Evolutionary conservation across 2,113 vertebrate genomes (phyloP), one percentile per base, ranked within the genome.

Genomic region (Epinephelus moara): DNA sequence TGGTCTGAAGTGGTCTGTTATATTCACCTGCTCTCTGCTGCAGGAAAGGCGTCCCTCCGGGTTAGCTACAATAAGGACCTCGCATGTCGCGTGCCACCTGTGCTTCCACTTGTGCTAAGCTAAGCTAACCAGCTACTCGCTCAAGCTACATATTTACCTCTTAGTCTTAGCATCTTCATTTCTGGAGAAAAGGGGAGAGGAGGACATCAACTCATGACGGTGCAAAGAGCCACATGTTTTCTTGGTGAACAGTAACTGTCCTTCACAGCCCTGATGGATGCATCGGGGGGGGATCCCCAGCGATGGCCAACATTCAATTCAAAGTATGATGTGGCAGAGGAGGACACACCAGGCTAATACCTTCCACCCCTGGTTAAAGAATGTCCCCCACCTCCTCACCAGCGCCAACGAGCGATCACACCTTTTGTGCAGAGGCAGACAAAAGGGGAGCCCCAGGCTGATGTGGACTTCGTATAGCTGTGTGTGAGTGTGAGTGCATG

Each of bases 301-400:
- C 6, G 17, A 72, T n/a, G 55, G 1, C 40, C 47, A 50, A 30
- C 70, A 23, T 49, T 69, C 42, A 61, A 10, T 56, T 68, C 21
- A 78, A 78, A 70, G 47, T 63, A 25, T 59, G 70, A 80, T 82
- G 53, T 64, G 49, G 19, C 57, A 70, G 64, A 71, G 21, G 71
- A 71, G 74, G 84, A 61, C 37, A 27, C 68, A 55, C 63, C 42
- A 37, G 15, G 23, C 68, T 73, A 57, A 87, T 79, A 52, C 63
- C 87, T 74, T 47, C 82, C 82, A 78, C 55, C 79, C 14, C 33
- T 78, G 47, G 53, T 69, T 49, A 19, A 80, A 83, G 72, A 91
- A 82, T 9, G 71, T 80, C 64, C 91, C 88, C 90, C 89, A 84
- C 92, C 89, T 87, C 88, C 78, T 91, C 92, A 90, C 6, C 63